Evolutionary conservation across 92 coral and sea anemone genomes (phyloP), one percentile per base, ranked within the genome.

Genomic region (Zoanthus solanderi): DNA sequence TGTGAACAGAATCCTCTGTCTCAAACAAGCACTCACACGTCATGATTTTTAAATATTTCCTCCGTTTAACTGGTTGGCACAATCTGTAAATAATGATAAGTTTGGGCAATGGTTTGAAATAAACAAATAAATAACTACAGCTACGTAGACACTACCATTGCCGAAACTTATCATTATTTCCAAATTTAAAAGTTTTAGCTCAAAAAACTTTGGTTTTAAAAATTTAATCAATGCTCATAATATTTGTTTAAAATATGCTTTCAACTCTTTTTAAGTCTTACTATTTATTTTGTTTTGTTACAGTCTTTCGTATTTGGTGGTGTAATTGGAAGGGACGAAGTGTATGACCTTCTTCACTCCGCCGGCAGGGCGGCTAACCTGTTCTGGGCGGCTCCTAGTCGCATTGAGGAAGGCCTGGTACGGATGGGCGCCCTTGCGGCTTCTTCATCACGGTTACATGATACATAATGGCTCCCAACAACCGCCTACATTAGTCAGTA

Each of bases 301-400:
- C 85, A 97, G 99, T 98, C 99, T 46, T 95, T 92, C 54, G 88
- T 97, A 16, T 97, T 97, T 87, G 99, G 96, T 14, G 99, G 90
- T 30, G 83, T 97, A 60, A 87, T 95, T 23, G 96, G 99, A 15
- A 92, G 99, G 42, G 98, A 95, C 89, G 99, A 97, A 18, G 92
- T 92, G 29, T 97, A 83, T 68, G 96, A 94, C 15, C 89, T 89
- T 47, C 88, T 97, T 46, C 89, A 87, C 61, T 72, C 87, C n/a
- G 89, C 94, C 29, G 98, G 94, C 42, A 88, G 88, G 52, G 89
- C 96, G 13, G 90, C 95, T 9, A 85, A 84, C 75, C 78, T 93
- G 16, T 85, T 91, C 5, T 97, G 99, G 99, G 98, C 98, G n/a
- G 29, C 13, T 31, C n/a, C 85, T 6, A 81, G 75, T 50, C 85